Evolutionary conservation across 1,140 invertebrate species (phyloP).

Genomic region (Conus betulinus): DNA sequence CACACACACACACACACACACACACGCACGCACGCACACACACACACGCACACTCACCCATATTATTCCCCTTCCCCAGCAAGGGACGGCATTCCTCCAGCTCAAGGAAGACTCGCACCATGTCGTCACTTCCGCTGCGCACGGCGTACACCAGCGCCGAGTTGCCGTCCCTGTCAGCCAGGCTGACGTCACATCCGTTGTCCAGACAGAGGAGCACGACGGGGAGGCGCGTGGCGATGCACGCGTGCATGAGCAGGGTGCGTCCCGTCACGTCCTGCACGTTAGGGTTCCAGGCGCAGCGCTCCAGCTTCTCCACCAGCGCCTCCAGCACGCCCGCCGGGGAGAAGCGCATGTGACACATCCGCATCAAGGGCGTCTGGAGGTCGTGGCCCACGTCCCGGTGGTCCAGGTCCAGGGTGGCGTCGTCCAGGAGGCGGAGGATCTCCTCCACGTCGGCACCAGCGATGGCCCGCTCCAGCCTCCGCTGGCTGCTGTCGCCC

Average conservation of each 20-base stretch:
- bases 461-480: neutral
- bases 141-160: constrained; percentile 51
- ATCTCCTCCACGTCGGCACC: constrained; percentile 37
- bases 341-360: constrained; percentile 44
- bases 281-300: constrained; percentile 41
- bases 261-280: constrained; percentile 50
- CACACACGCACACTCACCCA: neutral
- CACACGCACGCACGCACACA: neutral
- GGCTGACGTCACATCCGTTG: constrained; percentile 40
- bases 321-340: constrained; percentile 34
- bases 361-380: constrained; percentile 51
- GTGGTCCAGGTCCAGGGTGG: constrained; percentile 46
- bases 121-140: constrained; percentile 29
- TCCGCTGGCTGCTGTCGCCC: neutral
- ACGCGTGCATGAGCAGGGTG: constrained; percentile 57
- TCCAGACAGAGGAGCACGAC: constrained; percentile 45
- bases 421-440: constrained; percentile 38
- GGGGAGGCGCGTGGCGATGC: constrained; percentile 41
- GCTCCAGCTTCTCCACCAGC: constrained; percentile 37
- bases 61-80: neutral
- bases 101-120: constrained; percentile 44
- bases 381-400: constrained; percentile 49
- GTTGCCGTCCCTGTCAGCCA: constrained; percentile 52
- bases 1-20: neutral
- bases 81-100: constrained; percentile 12